Evolutionary conservation across 2,113 vertebrate genomes (phyloP), one percentile per base, ranked within the genome.

Genomic region (Melanotaenia duboulayi): DNA sequence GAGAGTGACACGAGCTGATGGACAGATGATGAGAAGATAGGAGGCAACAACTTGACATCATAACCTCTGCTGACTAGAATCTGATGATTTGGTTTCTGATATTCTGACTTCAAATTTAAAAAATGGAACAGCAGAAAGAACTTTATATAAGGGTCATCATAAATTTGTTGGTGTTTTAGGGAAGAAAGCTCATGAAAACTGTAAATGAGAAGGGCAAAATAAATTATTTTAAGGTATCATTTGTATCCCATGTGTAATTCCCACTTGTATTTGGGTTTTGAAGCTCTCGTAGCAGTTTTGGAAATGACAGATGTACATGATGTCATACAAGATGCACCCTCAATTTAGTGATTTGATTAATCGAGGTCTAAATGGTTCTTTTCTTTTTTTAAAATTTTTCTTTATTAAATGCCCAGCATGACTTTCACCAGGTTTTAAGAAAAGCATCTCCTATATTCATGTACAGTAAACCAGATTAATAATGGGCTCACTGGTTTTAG

Each of bases 41-140:
- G 17, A 69, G 55, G 51, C 35, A 57, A 16, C 54, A 39, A 78
- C 16, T 32, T 44, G 60, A 71, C 60, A 67, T 66, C 54, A 44
- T 52, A 59, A 78, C 72, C 50, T 66, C 59, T 28, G 8, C 32
- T 23, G 49, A 49, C 40, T n/a, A 24, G 5, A 4, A 46, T 69
- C 5, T 8, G 24, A 35, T 56, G 22, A 63, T 62, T 32, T 37
- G 22, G 49, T 7, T 72, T 46, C 46, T 57, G 49, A 70, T 17
- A 49, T 52, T 52, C 40, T 55, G 11, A 49, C 16, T 20, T 25
- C 16, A 49, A 48, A 25, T 9, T 9, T 13, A 48, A 58, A 48
- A 58, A 42, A 22, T 55, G 19, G 10, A 35, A 48, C 22, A 1
- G n/a, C 42, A 11, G 12, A 39, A 37, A 52, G n/a, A 23, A 65